Evolutionary conservation across 2,888 invertebrate genomes (phyloP), one percentile per base, ranked within the genome.

Genomic region (Drosophila merina): DNA sequence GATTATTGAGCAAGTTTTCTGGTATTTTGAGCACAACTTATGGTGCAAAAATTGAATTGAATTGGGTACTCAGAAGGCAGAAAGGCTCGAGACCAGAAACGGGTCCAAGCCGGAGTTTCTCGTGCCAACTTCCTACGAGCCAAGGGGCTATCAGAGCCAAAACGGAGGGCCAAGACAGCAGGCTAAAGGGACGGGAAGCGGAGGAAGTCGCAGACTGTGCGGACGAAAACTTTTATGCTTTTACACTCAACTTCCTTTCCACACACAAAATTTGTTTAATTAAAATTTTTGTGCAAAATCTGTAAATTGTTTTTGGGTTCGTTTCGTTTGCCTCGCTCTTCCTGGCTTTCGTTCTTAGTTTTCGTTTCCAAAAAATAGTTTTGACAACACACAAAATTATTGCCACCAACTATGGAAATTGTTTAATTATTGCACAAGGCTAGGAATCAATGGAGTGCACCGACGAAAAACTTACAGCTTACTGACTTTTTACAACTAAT

Each of bases 211-310:
- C 81, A 86, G 87, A 77, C 84, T 80, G 80, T 80, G 77, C 77
- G 49, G 66, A 66, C 52, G 31, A 68, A 81, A 82, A 82, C 58
- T 84, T 82, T 76, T 55, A 47, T 49, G 54, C 60, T 72, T 48
- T 62, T 79, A 68, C 73, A 79, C 74, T 73, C 70, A 82, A 75
- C 86, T 86, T 81, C 84, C 86, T 77, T 70, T 86, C 62, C 83
- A 68, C 81, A 78, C 72, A 56, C 79, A 78, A 87, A 87, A 85
- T 87, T 84, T 84, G 86, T 84, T 84, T 84, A 84, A 84, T 84
- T 84, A 84, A 84, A 84, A 87, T 87, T 84, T 84, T 86, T 86
- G 88, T 76, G 54, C 74, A 72, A 87, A 87, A 84, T 84, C 83
- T 76, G 88, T 86, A 87, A 84, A 84, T 84, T 84, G 83, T 84